Evolutionary conservation across 2,888 invertebrate species (phyloP).

Genomic region (Agrotis puta): DNA sequence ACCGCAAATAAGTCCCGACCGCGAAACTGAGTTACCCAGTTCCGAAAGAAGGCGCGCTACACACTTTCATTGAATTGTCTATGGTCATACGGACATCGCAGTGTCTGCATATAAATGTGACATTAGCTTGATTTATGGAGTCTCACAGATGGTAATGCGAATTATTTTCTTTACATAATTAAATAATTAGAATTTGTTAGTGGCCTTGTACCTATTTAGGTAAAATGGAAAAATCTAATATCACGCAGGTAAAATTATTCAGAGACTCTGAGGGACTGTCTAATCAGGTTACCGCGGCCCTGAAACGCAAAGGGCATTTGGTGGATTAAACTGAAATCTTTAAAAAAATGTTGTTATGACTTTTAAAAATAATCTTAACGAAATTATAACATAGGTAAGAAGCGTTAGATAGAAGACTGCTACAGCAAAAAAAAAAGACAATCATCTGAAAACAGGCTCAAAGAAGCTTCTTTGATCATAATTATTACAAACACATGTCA

Average conservation of each 20-base stretch:
- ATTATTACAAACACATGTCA: slow-evolving; percentile 15
- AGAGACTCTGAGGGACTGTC: no score
- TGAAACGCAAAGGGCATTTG: no score
- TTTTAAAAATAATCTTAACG: no score
- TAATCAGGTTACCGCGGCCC: no score
- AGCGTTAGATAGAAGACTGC: no score
- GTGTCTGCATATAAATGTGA: slow-evolving; percentile 60
- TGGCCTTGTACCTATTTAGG: neutral
- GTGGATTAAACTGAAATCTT: no score
- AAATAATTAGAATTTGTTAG: neutral
- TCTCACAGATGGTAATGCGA: neutral
- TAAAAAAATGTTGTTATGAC: no score
- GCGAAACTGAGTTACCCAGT: slow-evolving; percentile 59
- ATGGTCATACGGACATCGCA: slow-evolving; percentile 36
- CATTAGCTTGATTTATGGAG: slow-evolving; percentile 54
- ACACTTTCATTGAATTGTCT: slow-evolving; percentile 63
- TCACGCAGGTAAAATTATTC: neutral
- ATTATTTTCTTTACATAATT: neutral
- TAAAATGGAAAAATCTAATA: neutral
- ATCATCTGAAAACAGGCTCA: neutral
- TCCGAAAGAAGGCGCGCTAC: slow-evolving; percentile 37
- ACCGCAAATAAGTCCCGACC: slow-evolving; percentile 42
- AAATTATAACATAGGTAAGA: neutral
- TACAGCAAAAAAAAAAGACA: neutral
- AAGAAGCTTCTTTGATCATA: neutral